Conservation (phyloP, 2,797 vertebrate genomes). For the Sebastes dallii region DNA sequence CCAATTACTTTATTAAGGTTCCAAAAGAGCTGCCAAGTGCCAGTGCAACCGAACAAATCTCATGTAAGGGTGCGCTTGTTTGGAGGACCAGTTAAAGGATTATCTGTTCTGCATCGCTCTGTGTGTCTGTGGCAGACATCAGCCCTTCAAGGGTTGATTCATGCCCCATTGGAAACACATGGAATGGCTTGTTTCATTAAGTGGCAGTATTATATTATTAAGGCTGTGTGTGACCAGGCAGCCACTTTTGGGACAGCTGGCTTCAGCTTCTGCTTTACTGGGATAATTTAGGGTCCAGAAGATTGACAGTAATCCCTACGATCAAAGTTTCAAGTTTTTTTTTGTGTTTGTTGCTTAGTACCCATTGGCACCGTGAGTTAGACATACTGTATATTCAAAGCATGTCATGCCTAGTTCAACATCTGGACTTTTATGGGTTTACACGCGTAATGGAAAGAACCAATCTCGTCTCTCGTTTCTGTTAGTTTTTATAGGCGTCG, state of each 20-base stretch:
- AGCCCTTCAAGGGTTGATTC: slow-evolving; percentile 14
- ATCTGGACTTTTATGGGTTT: slow-evolving; percentile 73
- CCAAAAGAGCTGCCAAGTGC: slow-evolving; percentile 15
- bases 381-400: slow-evolving; percentile 21
- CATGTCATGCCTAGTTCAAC: slow-evolving; percentile 53
- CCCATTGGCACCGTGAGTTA: slow-evolving; percentile 33
- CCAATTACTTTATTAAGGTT: slow-evolving; percentile 4
- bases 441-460: slow-evolving; percentile 71
- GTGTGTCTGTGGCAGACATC: slow-evolving; percentile 15
- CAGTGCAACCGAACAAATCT: slow-evolving; percentile 5
- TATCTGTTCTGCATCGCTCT: slow-evolving; percentile 21
- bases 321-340: slow-evolving; percentile 8
- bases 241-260: slow-evolving; percentile 27
- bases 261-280: slow-evolving; percentile 25
- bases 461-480: slow-evolving; percentile 51
- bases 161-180: slow-evolving; percentile 52
- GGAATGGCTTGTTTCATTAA: slow-evolving; percentile 49
- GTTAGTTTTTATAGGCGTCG: slow-evolving; percentile 53
- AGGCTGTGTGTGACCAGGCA: slow-evolving; percentile 27
- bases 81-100: slow-evolving; percentile 13
- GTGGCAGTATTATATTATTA: slow-evolving; percentile 45
- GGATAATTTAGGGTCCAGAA: not conserved
- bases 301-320: slow-evolving; percentile 28
- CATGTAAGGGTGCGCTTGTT: slow-evolving; percentile 13
- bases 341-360: slow-evolving; percentile 44